These are phyloP conservation scores for Protobothrops mucrosquamatus DNA, from an alignment of 2,113 vertebrate species.

Conservation along the genomic window DNA sequence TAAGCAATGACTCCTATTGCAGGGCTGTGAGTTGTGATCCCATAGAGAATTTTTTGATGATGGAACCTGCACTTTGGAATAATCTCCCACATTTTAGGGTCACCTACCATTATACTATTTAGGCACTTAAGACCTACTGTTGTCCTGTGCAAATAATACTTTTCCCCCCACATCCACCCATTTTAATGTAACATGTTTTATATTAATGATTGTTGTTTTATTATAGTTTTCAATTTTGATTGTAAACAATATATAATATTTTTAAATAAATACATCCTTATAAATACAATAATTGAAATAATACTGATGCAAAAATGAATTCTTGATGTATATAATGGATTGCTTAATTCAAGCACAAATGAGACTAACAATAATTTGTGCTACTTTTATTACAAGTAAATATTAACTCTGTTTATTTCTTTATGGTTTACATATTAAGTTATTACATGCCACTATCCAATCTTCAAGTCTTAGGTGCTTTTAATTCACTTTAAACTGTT, in stretches of 20 bases:
- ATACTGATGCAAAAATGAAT: not conserved
- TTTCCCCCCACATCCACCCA: not conserved
- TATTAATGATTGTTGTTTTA: not conserved
- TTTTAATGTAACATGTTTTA: not conserved
- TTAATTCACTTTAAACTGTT: not conserved
- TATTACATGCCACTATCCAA: not conserved
- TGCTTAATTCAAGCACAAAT: not conserved
- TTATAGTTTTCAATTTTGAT: not conserved
- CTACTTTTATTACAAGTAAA: not conserved
- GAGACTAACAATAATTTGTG: not conserved
- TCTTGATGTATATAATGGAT: not conserved
- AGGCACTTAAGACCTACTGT: not conserved
- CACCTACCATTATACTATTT: not conserved
- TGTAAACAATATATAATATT: not conserved
- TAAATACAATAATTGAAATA: not conserved
- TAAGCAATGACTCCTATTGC: not conserved
- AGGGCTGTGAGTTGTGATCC: not conserved
- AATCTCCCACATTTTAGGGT: not conserved
- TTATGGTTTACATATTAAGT: not conserved
- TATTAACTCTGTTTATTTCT: not conserved
- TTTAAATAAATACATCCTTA: not conserved
- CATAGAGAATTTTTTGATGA: not conserved
- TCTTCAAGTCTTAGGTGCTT: not conserved
- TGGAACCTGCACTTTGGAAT: not conserved
- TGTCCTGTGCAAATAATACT: not conserved